These are phyloP conservation scores for Folsomia candida DNA, from an alignment of 2,888 invertebrate genomes.

Conservation along the genomic window DNA sequence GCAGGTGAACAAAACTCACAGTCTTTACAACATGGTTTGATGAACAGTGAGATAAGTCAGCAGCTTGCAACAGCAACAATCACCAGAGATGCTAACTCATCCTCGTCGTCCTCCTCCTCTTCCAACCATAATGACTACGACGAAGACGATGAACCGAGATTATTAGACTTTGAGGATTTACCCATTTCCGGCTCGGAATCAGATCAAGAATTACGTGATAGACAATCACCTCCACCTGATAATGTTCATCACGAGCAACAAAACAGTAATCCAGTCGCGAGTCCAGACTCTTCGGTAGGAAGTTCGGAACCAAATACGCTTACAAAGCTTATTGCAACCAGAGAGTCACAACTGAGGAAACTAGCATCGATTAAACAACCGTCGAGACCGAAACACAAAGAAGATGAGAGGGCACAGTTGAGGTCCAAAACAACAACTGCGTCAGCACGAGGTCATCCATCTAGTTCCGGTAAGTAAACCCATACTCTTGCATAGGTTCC, in stretches of 20 bases:
- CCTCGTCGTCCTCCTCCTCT: background rate
- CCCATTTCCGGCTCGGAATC: background rate
- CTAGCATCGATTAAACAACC: too few relatives aligned
- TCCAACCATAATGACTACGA: conserved; percentile 5
- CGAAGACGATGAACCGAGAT: conserved; percentile 1
- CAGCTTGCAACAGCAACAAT: too few relatives aligned
- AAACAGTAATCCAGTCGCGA: background rate
- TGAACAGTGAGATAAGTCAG: too few relatives aligned
- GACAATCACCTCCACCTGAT: background rate
- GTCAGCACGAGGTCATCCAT: background rate
- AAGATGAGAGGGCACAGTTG: too few relatives aligned
- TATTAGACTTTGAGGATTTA: background rate
- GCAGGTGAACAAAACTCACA: too few relatives aligned
- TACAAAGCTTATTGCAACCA: background rate
- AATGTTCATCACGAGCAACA: background rate
- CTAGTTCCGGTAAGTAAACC: background rate
- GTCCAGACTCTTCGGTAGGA: background rate
- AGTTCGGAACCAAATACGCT: background rate
- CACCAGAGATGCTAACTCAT: background rate
- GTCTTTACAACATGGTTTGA: too few relatives aligned
- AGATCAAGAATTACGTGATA: background rate
- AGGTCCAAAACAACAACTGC: too few relatives aligned
- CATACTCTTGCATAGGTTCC: background rate
- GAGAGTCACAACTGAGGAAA: conserved; percentile 3
- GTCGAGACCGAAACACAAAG: too few relatives aligned